Percentiles rank a stretch among this genome's conserved stretches.
Conservation (phyloP, 2,113 vertebrate species). For the Catagonus wagneri region DNA sequence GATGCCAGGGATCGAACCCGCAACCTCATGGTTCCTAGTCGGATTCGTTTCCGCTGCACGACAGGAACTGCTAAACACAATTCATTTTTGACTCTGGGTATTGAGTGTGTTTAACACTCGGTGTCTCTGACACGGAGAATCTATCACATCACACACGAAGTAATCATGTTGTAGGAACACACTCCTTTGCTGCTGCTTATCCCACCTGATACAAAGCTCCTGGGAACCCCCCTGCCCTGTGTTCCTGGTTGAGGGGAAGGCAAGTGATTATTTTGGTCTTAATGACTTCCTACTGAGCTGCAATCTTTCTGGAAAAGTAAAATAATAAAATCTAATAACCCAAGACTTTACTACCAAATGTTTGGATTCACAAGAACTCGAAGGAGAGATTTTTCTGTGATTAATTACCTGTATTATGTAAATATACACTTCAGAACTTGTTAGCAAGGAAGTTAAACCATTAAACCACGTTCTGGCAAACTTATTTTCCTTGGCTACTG, state of each 20-base stretch:
- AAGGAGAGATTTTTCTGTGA: background rate
- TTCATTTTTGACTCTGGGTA: background rate
- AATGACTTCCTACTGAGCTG: background rate
- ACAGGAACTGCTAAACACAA: too few species aligned
- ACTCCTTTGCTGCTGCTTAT: background rate
- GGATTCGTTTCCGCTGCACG: too few species aligned
- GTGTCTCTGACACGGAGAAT: background rate
- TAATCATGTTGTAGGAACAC: rapidly evolving
- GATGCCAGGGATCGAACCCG: too few species aligned
- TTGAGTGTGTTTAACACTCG: too few species aligned
- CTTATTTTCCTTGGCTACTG: conserved; percentile 30
- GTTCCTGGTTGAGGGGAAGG: background rate
- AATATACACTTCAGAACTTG: conserved; percentile 35
- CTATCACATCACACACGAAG: background rate
- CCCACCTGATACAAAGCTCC: background rate
- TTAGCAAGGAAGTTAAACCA: conserved; percentile 53
- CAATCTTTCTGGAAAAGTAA: background rate
- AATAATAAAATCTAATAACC: background rate
- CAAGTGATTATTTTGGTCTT: conserved; percentile 56
- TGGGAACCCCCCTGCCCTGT: background rate
- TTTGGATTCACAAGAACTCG: background rate
- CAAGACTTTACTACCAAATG: background rate
- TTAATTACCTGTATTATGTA: conserved; percentile 26
- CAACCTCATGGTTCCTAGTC: too few species aligned
- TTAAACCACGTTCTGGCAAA: conserved; percentile 43